Evolutionary conservation across 2,888 invertebrate species (phyloP).

Genomic region (Gryllus longicercus): DNA sequence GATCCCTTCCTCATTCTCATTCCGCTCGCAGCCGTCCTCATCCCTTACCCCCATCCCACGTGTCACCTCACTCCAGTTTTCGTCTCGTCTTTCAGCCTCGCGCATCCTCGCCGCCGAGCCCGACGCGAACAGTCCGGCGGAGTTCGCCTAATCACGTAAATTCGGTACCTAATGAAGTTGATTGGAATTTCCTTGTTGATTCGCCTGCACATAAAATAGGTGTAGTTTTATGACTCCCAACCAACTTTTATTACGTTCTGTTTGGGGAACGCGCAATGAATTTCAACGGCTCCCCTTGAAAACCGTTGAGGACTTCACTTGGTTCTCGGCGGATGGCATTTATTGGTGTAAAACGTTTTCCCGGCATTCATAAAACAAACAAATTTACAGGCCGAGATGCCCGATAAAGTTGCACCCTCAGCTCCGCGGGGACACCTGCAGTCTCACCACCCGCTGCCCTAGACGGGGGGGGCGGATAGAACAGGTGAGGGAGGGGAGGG

Average conservation of each 20-base stretch:
- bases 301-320: slow-evolving; percentile 6
- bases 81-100: neutral
- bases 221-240: neutral
- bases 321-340: neutral
- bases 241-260: neutral
- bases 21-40: no score
- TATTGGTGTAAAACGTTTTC: slow-evolving; percentile 17
- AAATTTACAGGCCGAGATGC: slow-evolving; percentile 17
- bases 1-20: no score
- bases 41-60: no score
- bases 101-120: neutral
- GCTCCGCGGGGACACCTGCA: neutral
- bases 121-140: neutral
- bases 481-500: neutral
- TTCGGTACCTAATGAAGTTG: neutral
- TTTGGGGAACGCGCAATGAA: slow-evolving; percentile 2
- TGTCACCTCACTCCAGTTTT: neutral
- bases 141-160: neutral
- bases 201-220: slow-evolving; percentile 6
- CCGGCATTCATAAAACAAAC: neutral
- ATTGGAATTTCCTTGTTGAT: slow-evolving; percentile 1
- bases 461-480: neutral
- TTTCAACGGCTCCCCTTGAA: neutral
- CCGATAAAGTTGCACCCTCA: slow-evolving; percentile 1
- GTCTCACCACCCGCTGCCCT: neutral